phyloP scores from a whole-genome alignment of 2,797 vertebrate species.

The Hafferia zeledoni region DNA sequence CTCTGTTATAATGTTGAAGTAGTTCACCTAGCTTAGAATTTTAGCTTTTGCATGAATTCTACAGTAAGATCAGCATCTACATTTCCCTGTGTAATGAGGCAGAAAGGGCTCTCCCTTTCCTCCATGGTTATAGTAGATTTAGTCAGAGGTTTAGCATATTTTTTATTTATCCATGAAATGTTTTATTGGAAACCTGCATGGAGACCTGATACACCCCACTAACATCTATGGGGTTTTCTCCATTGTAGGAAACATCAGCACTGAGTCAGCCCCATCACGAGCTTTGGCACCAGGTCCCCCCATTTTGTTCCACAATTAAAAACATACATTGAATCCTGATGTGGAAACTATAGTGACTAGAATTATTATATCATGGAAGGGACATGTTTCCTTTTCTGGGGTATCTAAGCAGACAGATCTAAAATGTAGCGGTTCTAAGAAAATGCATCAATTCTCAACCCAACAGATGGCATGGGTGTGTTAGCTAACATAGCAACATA shows the following conservation, averaged over 20 bases:
- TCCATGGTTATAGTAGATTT: neutral
- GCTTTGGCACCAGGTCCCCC: neutral
- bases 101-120: neutral
- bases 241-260: neutral
- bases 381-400: conserved; percentile 22
- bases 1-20: neutral
- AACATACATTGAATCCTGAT: neutral
- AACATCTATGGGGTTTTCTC: neutral
- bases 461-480: conserved; percentile 80
- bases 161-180: neutral
- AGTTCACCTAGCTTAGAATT: neutral
- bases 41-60: neutral
- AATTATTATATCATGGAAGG: neutral
- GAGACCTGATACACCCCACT: neutral
- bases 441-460: conserved; percentile 65
- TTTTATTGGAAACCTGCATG: neutral
- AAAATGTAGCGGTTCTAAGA: conserved; percentile 63
- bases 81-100: neutral
- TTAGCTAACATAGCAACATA: conserved; percentile 77
- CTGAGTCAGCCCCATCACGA: neutral
- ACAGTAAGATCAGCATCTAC: neutral
- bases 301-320: neutral
- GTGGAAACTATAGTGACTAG: neutral
- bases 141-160: neutral
- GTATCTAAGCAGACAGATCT: conserved; percentile 49